Percentiles rank a stretch among this genome's conserved stretches.
phyloP scores from a whole-genome alignment of 2,888 invertebrate species.

The Leptinotarsa juncta region DNA sequence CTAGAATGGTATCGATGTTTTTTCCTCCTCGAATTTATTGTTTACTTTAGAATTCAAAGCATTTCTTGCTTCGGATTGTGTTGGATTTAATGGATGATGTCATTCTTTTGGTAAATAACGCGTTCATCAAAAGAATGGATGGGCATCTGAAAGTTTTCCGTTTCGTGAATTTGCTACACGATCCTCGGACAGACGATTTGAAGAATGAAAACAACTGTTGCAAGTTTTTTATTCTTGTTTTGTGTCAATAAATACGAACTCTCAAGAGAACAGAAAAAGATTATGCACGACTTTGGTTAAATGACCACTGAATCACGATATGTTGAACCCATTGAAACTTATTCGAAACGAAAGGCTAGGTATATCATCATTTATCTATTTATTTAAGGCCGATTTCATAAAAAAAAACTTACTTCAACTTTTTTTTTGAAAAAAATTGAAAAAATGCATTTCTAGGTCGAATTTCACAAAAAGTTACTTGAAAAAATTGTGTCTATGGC shows the following conservation, averaged over 20 bases:
- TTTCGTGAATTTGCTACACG: constrained; percentile 2
- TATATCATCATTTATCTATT: too few relatives aligned
- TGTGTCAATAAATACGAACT: background rate
- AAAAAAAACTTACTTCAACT: too few relatives aligned
- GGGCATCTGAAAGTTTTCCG: background rate
- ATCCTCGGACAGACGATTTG: background rate
- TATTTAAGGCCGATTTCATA: too few relatives aligned
- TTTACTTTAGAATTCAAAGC: constrained; percentile 31
- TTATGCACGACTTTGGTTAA: too few relatives aligned
- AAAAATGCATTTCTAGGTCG: too few relatives aligned
- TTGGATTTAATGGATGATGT: constrained; percentile 18
- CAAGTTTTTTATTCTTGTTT: background rate
- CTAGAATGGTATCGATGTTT: constrained; percentile 35
- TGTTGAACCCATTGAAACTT: too few relatives aligned
- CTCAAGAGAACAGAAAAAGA: background rate
- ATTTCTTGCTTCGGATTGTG: constrained; percentile 22
- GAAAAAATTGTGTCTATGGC: too few relatives aligned
- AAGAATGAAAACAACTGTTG: background rate
- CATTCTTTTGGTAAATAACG: constrained; percentile 14
- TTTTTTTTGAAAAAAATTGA: too few relatives aligned
- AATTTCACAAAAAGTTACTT: too few relatives aligned
- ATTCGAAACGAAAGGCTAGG: too few relatives aligned
- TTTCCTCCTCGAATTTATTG: constrained; percentile 33
- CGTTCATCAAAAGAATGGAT: constrained; percentile 14
- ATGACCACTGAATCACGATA: too few relatives aligned